Evolutionary conservation across 2,797 vertebrate species (phyloP).

Genomic region (Manis pentadactyla): DNA sequence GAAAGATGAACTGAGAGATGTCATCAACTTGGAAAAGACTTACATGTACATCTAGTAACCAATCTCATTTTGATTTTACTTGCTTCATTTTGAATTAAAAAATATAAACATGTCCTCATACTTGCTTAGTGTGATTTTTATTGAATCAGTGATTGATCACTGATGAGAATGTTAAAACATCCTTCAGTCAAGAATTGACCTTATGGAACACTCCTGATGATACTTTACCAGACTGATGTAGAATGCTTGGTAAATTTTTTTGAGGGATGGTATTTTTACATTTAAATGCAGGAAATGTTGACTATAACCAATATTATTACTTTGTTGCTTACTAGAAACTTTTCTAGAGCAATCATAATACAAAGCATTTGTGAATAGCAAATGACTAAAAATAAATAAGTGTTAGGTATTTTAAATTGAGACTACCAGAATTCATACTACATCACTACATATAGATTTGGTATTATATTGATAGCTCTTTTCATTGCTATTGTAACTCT

Average conservation of each 20-base stretch:
- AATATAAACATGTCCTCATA: neutral
- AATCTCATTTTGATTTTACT: neutral
- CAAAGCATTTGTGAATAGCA: slow-evolving; percentile 14
- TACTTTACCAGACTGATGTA: neutral
- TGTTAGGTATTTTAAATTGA: slow-evolving; percentile 54
- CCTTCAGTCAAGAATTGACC: neutral
- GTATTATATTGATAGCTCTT: neutral
- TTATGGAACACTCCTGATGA: neutral
- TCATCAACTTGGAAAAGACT: slow-evolving; percentile 42
- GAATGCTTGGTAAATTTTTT: slow-evolving; percentile 35
- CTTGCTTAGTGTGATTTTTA: slow-evolving; percentile 41
- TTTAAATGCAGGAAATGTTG: slow-evolving; percentile 44
- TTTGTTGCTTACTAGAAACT: slow-evolving; percentile 6
- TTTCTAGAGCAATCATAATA: neutral
- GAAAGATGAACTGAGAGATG: slow-evolving; percentile 26
- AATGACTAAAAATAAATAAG: neutral
- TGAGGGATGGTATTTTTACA: neutral
- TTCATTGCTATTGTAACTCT: slow-evolving; percentile 16
- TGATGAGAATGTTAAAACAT: slow-evolving; percentile 38
- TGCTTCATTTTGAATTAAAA: slow-evolving; percentile 59
- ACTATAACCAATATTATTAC: neutral
- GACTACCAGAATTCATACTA: slow-evolving; percentile 25
- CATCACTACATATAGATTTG: slow-evolving; percentile 35
- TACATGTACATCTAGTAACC: neutral
- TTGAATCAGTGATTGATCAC: neutral